Evolutionary conservation across 2,797 vertebrate species (phyloP).

Genomic region (Acipenser transmontanus): DNA sequence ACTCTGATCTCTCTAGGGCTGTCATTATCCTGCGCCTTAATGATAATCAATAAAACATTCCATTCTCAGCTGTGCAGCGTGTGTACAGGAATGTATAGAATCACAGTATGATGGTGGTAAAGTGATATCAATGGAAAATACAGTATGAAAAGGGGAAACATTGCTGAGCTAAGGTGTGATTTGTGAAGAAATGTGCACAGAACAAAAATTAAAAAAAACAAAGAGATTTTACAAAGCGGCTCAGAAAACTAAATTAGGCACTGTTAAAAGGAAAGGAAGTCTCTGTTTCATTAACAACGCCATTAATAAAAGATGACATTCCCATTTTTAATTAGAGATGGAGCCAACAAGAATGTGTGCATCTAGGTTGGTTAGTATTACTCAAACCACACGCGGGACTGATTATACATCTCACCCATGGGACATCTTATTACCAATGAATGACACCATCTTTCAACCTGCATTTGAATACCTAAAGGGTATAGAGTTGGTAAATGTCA

Average conservation of each 20-base stretch:
- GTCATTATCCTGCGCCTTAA: too few relatives aligned
- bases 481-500: too few relatives aligned
- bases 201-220: neutral
- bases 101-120: neutral
- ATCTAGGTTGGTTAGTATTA: neutral
- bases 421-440: too few relatives aligned
- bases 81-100: too few relatives aligned
- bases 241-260: conserved; percentile 33
- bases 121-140: neutral
- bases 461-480: too few relatives aligned
- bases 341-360: conserved; percentile 17
- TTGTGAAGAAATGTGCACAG: neutral
- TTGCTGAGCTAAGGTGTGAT: neutral
- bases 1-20: too few relatives aligned
- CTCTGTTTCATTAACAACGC: conserved; percentile 47
- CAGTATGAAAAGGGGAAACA: neutral
- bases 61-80: too few relatives aligned
- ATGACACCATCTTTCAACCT: too few relatives aligned
- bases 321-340: conserved; percentile 46
- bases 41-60: too few relatives aligned
- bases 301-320: conserved; percentile 57
- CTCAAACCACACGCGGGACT: too few relatives aligned
- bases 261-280: conserved; percentile 35
- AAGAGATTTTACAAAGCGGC: neutral
- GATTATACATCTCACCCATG: too few relatives aligned